Evolutionary conservation across 2,113 vertebrate genomes (phyloP), one percentile per base, ranked within the genome.

Genomic region (Probosciger aterrimus): DNA sequence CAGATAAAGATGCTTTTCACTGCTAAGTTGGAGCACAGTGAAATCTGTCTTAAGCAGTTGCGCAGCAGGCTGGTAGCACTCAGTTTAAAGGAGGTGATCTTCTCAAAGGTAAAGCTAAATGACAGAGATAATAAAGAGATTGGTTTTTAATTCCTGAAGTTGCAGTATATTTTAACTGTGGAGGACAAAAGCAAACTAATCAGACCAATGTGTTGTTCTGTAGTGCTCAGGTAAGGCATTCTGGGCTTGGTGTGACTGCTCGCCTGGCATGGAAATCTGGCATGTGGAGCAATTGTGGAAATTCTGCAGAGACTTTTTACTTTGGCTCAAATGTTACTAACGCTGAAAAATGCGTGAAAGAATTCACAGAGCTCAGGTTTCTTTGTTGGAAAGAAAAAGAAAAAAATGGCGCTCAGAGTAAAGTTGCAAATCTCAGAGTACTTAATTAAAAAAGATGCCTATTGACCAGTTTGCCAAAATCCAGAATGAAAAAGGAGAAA

Each of bases 1-100:
- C 91, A 94, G 88, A 28, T 15, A 33, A 12, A 41, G 67, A 67
- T 86, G 89, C 52, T 75, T 97, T 96, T 83, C 81, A 81, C 22
- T 17, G 3, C 82, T 31, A 39, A 86, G 25, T 33, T 70, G 44
- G 62, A 82, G 71, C 23, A n/a, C 28, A 60, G 73, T 57, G 62
- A 86, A 84, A 41, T 80, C 35, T 39, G 13, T 52, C 46, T 57
- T 68, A 43, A 69, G 65, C n/a, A 24, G 28, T 55, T 1, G 1
- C 20, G 30, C 22, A 53, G 77, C 49, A 62, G 49, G 49, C 50
- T 68, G 20, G 33, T 46, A 65, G 24, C 11, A 3, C 30, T 78
- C 50, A 17, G 10, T 60, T 74, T 86, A 68, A 80, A 55, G 22
- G 46, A 71, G 55, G 4, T 68, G 64, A 50, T 60, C 6, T 52